phyloP scores from a whole-genome alignment of 1,140 invertebrate species.

The Zelostemma sp. region DNA sequence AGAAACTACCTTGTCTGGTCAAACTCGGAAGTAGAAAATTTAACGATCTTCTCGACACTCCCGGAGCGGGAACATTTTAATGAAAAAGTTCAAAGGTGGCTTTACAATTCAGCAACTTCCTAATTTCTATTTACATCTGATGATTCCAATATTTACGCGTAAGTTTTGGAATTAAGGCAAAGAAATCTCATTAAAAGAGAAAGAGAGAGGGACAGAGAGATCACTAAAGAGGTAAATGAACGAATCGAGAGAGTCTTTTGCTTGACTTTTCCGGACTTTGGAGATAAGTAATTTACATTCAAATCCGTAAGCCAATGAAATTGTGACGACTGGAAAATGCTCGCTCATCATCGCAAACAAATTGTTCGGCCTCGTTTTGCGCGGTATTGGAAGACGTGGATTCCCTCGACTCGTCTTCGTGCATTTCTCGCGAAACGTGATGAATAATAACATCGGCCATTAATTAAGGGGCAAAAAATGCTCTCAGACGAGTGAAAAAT shows the following conservation, averaged over 20 bases:
- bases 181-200: conserved; percentile 6
- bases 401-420: background rate
- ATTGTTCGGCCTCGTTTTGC: background rate
- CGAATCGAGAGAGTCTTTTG: background rate
- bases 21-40: background rate
- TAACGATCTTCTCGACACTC: background rate
- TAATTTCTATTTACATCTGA: background rate
- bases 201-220: background rate
- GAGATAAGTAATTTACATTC: background rate
- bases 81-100: background rate
- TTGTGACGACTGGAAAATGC: background rate
- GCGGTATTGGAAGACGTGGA: background rate
- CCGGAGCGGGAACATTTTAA: background rate
- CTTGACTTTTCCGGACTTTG: background rate
- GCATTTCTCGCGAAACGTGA: background rate
- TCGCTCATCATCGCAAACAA: background rate
- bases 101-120: background rate
- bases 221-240: background rate
- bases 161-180: background rate
- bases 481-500: background rate
- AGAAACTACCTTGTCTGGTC: background rate
- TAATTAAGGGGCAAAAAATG: background rate
- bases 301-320: conserved; percentile 3
- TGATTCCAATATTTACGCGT: background rate
- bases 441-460: conserved; percentile 1